Base-by-base conservation (phyloP, 2,888 invertebrate genomes). In the Synanthedon vespiformis region DNA sequence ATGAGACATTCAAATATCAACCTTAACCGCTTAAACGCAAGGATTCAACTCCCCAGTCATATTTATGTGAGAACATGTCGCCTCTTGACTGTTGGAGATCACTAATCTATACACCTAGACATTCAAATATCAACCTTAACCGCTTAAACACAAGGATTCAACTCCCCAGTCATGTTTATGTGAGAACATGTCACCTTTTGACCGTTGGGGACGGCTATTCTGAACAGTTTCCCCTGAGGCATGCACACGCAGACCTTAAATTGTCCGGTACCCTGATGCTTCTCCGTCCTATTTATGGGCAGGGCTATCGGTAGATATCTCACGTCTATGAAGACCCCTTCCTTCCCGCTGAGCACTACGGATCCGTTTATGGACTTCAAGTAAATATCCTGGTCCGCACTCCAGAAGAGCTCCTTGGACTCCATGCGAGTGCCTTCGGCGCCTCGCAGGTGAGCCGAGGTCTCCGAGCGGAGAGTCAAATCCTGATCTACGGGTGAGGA, bases 241-340 rank as follows among this genome's bases (percentile, higher is more conserved):
- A 95, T 95, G 67, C 96, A 96, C 1, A 96, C 92, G 63, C 96
- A 97, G 1, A 97, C 89, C 73, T 96, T 96, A 64, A 92, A 96
- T 70, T 96, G 95, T 0, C 90, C 85, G 0, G 73, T 72, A 0
- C 67, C 70, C 1, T 67, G 67, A 6, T 56, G 57, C 11, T 65
- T 70, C 2, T 74, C 80, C 0, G 72, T 74, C 41, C 75, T 65
- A 68, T 86, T 68, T 61, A 86, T 34, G 57, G 77, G 57, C 68
- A 87, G 58, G 34, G 91, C 93, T 50, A 93, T 89, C 0, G 95
- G 94, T 13, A 95, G 81, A 57, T 90, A 91, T 48, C 92, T 89
- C 0, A 93, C 89, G 64, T 95, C 93, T 0, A 96, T 80, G 52
- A 86, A 91, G 0, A 94, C 89, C 0, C 95, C 94, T 49, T 92